phyloP scores from a whole-genome alignment of 2,113 vertebrate species.

The Etheostoma cragini region DNA sequence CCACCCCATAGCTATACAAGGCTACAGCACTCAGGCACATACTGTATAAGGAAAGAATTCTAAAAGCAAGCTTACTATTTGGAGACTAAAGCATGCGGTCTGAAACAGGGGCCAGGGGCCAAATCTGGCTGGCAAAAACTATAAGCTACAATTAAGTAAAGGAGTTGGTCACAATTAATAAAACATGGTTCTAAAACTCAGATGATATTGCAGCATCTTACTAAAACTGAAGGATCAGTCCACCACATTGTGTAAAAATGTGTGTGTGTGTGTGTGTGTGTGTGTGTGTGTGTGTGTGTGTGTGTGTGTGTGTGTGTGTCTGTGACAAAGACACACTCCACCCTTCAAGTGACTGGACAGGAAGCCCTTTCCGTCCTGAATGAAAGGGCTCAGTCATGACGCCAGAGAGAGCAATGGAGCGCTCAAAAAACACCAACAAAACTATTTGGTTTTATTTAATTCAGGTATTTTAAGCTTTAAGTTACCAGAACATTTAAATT shows the following conservation, averaged over 20 bases:
- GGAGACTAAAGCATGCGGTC: slow-evolving; percentile 29
- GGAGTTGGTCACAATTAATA: background rate
- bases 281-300: background rate
- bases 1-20: slow-evolving; percentile 50
- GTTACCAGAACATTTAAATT: background rate
- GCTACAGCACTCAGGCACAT: slow-evolving; percentile 31
- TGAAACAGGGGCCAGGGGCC: background rate
- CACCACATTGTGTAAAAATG: slow-evolving; percentile 9
- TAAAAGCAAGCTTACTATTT: slow-evolving; percentile 17
- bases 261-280: background rate
- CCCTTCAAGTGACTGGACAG: slow-evolving; percentile 73
- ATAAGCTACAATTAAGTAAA: background rate
- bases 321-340: slow-evolving; percentile 55
- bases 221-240: background rate
- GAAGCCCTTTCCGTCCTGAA: slow-evolving; percentile 83
- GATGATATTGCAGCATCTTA: too few species aligned
- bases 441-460: too few species aligned
- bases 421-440: background rate
- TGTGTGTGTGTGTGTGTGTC: background rate
- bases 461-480: too few species aligned
- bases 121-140: background rate
- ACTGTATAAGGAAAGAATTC: slow-evolving; percentile 47
- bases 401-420: slow-evolving; percentile 72
- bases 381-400: slow-evolving; percentile 77
- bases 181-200: background rate